phyloP scores from a whole-genome alignment of 2,113 vertebrate genomes.

The Hypocryptadius cinnamomeus region DNA sequence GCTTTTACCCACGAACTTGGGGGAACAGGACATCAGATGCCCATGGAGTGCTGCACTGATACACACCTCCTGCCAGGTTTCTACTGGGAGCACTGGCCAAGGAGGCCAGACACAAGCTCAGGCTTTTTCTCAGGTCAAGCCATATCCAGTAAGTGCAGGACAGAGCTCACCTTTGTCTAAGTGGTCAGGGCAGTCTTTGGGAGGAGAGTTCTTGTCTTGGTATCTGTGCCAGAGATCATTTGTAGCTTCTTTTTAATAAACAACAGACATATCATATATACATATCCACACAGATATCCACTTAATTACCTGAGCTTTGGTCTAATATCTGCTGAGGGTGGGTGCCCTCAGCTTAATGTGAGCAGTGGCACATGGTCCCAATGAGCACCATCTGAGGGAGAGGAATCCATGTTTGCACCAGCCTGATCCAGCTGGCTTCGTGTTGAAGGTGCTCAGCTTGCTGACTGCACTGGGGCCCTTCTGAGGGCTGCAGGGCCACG shows the following conservation, averaged over 20 bases:
- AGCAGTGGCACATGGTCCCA: background rate
- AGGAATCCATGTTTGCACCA: background rate
- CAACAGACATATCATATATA: background rate
- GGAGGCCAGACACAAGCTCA: background rate
- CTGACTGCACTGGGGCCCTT: background rate
- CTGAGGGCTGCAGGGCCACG: background rate
- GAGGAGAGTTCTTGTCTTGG: background rate
- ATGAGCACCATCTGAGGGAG: background rate
- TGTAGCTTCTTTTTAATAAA: background rate
- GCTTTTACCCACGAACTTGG: background rate
- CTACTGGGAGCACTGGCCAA: background rate
- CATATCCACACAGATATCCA: background rate
- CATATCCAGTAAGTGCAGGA: background rate
- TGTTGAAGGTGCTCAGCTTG: background rate
- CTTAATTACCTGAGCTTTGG: background rate
- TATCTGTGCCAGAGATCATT: background rate
- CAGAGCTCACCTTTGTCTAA: background rate
- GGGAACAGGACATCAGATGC: background rate
- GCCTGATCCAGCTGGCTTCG: background rate
- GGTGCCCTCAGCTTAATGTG: background rate
- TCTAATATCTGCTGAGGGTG: background rate
- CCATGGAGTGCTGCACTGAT: background rate
- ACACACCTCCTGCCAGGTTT: background rate
- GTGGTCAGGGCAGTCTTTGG: background rate
- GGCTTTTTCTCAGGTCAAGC: background rate